phyloP scores from a whole-genome alignment of 2,888 invertebrate species.

The Micropterix aruncella region DNA sequence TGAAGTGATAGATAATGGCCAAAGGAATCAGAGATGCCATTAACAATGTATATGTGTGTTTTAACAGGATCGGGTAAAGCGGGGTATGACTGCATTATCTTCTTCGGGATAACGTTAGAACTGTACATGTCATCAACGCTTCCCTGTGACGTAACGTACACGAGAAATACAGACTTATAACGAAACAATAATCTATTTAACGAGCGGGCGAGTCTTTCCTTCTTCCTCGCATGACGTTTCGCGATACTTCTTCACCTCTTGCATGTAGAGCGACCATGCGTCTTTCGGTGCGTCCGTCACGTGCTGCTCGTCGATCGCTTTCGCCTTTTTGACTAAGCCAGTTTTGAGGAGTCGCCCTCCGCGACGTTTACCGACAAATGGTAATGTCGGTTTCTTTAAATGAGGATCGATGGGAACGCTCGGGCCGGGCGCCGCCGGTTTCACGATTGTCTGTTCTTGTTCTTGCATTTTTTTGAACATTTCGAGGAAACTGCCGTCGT shows the following conservation, averaged over 20 bases:
- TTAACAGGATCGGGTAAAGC: too few relatives aligned
- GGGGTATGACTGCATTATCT: too few relatives aligned
- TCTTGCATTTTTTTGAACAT: constrained; percentile 86
- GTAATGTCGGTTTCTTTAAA: constrained; percentile 31
- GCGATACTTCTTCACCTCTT: constrained; percentile 85
- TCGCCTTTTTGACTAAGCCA: constrained; percentile 77
- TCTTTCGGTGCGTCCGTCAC: constrained; percentile 58
- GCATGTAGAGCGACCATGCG: constrained; percentile 88
- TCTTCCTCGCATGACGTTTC: constrained; percentile 89
- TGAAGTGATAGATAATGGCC: too few relatives aligned
- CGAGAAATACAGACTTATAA: too few relatives aligned
- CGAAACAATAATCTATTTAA: constrained; percentile 66
- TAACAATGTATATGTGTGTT: background rate
- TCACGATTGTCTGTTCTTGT: constrained; percentile 33
- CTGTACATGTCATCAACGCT: too few relatives aligned
- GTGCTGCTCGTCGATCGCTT: constrained; percentile 46
- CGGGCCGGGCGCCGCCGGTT: constrained; percentile 18
- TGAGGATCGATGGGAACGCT: constrained; percentile 24
- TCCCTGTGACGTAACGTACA: too few relatives aligned
- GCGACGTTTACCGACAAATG: constrained; percentile 62
- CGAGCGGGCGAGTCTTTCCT: constrained; percentile 77
- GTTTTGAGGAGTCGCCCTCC: constrained; percentile 82
- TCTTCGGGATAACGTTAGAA: too few relatives aligned
- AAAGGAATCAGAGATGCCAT: background rate
- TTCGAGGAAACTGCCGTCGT: constrained; percentile 83